These are phyloP conservation scores for Xiphydria camelus DNA, from an alignment of 2,888 invertebrate species.

Conservation along the genomic window DNA sequence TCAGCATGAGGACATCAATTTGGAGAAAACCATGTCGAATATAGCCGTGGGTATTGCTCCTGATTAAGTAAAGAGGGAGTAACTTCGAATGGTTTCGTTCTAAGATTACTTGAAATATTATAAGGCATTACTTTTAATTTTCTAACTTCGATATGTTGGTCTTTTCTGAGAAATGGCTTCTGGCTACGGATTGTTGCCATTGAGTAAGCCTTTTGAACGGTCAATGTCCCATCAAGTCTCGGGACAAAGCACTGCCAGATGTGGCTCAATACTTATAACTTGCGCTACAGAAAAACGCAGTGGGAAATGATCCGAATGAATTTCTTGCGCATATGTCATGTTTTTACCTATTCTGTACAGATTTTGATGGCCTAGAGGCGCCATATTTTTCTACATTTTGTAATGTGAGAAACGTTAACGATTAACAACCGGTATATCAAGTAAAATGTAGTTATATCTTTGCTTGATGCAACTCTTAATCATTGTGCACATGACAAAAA, in stretches of 20 bases:
- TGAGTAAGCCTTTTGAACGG: too few species aligned
- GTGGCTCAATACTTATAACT: constrained; percentile 51
- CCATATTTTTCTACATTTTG: constrained; percentile 45
- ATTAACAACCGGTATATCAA: too few species aligned
- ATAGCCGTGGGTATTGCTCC: constrained; percentile 42
- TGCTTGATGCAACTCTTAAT: too few species aligned
- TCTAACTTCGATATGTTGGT: constrained; percentile 11
- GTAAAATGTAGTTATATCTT: too few species aligned
- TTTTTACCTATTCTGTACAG: constrained; percentile 28
- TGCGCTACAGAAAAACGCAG: constrained; percentile 41
- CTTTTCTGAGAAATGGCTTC: too few species aligned
- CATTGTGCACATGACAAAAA: too few species aligned
- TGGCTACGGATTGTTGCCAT: too few species aligned
- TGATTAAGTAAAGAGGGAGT: constrained; percentile 41
- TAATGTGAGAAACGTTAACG: constrained; percentile 27
- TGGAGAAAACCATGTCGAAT: constrained; percentile 46
- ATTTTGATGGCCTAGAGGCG: constrained; percentile 21
- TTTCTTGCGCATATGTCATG: constrained; percentile 6
- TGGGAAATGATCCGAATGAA: constrained; percentile 34
- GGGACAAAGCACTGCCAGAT: constrained; percentile 44
- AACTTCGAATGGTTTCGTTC: constrained; percentile 23
- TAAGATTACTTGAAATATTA: constrained; percentile 22
- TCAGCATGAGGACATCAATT: constrained; percentile 44
- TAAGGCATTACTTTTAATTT: constrained; percentile 12
- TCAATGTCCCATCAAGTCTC: background rate